Evolutionary conservation across 2,888 invertebrate species (phyloP), one percentile per base, ranked within the genome.

Genomic region (Lampropteryx suffumata): DNA sequence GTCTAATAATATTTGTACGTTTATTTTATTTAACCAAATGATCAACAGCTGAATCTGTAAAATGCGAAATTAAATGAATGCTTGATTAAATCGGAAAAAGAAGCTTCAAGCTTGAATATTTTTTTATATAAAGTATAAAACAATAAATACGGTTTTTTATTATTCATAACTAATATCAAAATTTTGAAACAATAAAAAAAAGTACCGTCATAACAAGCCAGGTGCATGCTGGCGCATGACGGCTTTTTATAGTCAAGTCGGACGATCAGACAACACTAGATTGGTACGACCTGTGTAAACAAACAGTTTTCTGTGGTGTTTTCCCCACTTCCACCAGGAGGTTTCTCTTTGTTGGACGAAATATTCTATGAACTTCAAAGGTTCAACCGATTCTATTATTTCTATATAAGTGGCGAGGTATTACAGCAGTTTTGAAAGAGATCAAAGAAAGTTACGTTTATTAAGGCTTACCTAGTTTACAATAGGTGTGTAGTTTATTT

Each of bases 221-320:
- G n/a, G n/a, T n/a, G n/a, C n/a, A n/a, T n/a, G n/a, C n/a, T n/a
- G n/a, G n/a, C n/a, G n/a, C n/a, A n/a, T n/a, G n/a, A n/a, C n/a
- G n/a, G n/a, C 2, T 2, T 17, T 3, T n/a, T 4, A 8, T 8
- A 8, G 9, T 6, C 21, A 41, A 46, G 50, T 26, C 35, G 37
- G 46, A 24, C 27, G 12, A 7, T n/a, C 26, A 10, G 30, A 14
- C 41, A 28, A n/a, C 44, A 21, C 47, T 47, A 45, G 40, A 42
- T 40, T 66, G 68, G 58, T 71, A 65, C 60, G 65, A 68, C 64
- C 71, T 67, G 66, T 65, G 70, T 67, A 75, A 75, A 74, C 73
- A 74, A 68, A 64, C 66, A 61, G 62, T 66, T 65, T 47, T 51
- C 52, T 33, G 49, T 46, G 33, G 51, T 65, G 46, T 66, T 67